Base-by-base conservation (phyloP, 2,797 vertebrate genomes). In the Calcarius lapponicus region DNA sequence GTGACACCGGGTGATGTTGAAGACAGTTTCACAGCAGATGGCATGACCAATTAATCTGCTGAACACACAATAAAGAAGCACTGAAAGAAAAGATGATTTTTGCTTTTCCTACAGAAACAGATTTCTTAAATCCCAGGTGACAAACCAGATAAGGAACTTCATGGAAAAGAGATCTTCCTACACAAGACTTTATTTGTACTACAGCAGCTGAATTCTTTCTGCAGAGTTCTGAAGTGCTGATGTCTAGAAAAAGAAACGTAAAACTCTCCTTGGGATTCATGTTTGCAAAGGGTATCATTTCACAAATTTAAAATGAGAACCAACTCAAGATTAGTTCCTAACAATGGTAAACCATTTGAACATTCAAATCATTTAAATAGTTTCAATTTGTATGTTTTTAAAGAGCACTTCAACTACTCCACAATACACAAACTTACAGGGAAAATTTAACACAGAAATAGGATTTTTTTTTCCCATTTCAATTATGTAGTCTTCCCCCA, bases 401-500 rank as follows among this genome's bases (percentile, higher is more conserved):
- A 80, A 47, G 8, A 72, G 1, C 2, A 29, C n/a, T 70, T 80
- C 67, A 91, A 62, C 11, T 66, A 28, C 36, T 69, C 54, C 13
- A 65, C 10, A 5, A 65, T 21, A 50, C 3, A 21, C 1, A 6
- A 75, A 61, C 22, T 61, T n/a, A 57, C 25, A 72, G 19, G 16
- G 45, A 69, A 32, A 78, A 57, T 24, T 4, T 25, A 71, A 34
- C 14, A 51, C 4, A 38, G 10, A 79, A 79, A 58, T 11, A n/a
- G 0, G 0, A 6, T 6, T 18, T 17, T 16, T 61, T 42, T 61
- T 26, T 26, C 4, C 5, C 2, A 24, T 79, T 50, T 53, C 1
- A 67, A 48, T 71, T 65, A 74, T 38, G 86, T 61, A 13, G 8
- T 29, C 70, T 75, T 79, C 16, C 20, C 8, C 6, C 29, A 38